phyloP scores from a whole-genome alignment of 2,888 invertebrate species.

The Listrodromus nycthemerus region DNA sequence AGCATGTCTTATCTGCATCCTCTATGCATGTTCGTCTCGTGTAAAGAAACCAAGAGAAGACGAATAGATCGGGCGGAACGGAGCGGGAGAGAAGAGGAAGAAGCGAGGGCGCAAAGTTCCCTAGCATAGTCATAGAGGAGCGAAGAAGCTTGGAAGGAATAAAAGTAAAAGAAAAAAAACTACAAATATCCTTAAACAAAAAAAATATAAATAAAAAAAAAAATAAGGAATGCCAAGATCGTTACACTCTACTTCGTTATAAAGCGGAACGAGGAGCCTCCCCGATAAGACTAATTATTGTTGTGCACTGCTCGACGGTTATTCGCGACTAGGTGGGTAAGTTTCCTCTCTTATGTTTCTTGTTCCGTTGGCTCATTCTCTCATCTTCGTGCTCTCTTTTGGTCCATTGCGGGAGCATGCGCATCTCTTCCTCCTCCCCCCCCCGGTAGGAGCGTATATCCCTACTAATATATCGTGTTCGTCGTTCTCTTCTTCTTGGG shows the following conservation, averaged over 20 bases:
- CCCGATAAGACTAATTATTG: constrained; percentile 81
- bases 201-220: constrained; percentile 44
- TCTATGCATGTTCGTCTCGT: constrained; percentile 67
- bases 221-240: constrained; percentile 53
- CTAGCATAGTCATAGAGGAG: constrained; percentile 23
- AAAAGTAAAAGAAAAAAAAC: constrained; percentile 19
- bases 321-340: constrained; percentile 21
- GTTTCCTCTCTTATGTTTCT: constrained; percentile 15
- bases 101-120: constrained; percentile 26
- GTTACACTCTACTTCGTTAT: constrained; percentile 66
- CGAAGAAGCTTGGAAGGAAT: not conserved
- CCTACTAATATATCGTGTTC: constrained; percentile 74
- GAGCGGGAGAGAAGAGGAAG: constrained; percentile 25
- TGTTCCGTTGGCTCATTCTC: constrained; percentile 17
- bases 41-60: constrained; percentile 54
- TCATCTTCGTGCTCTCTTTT: constrained; percentile 29
- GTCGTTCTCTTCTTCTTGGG: constrained; percentile 48
- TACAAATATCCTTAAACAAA: constrained; percentile 18
- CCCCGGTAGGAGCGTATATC: constrained; percentile 54
- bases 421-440: constrained; percentile 25
- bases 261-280: constrained; percentile 63
- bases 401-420: constrained; percentile 35
- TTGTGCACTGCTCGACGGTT: constrained; percentile 67
- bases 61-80: not conserved
- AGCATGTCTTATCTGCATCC: constrained; percentile 66